Conservation (phyloP, 2,797 vertebrate species). For the Alfaro cultratus region DNA sequence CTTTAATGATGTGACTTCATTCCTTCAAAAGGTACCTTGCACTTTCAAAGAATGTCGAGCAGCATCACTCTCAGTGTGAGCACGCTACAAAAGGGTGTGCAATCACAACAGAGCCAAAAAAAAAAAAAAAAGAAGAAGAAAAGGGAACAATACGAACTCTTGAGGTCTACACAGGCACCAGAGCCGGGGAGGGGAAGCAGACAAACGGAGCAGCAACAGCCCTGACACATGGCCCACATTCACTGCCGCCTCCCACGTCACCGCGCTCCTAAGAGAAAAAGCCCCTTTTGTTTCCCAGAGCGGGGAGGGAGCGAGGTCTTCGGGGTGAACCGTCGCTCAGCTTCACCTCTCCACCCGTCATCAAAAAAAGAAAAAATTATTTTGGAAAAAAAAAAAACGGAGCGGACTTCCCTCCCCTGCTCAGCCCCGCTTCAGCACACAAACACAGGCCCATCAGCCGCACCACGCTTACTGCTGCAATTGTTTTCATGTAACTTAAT, state of each 20-base stretch:
- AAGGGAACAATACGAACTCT: constrained; percentile 18
- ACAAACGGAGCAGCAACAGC: constrained; percentile 65
- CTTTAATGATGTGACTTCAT: constrained; percentile 29
- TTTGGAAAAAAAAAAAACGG: constrained; percentile 15
- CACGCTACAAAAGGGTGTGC: not conserved
- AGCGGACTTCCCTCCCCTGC: constrained; percentile 67
- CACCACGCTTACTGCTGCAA: constrained; percentile 48
- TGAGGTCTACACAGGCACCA: constrained; percentile 40
- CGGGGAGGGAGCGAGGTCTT: constrained; percentile 68
- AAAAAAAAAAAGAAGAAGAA: constrained; percentile 5
- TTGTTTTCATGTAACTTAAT: constrained; percentile 68
- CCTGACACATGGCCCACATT: constrained; percentile 81
- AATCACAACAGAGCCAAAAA: not conserved
- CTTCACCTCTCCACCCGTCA: constrained; percentile 62
- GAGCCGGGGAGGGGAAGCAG: constrained; percentile 48
- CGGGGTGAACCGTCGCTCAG: constrained; percentile 71
- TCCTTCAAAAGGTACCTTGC: constrained; percentile 4
- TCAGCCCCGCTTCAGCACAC: constrained; percentile 68
- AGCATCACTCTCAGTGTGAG: constrained; percentile 27
- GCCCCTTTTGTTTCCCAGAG: constrained; percentile 71
- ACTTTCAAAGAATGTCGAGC: constrained; percentile 42
- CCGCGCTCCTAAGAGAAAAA: constrained; percentile 73
- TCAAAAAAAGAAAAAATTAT: constrained; percentile 33
- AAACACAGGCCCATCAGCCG: constrained; percentile 72
- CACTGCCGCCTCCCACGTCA: constrained; percentile 77